Evolutionary conservation across 2,888 invertebrate species (phyloP), one percentile per base, ranked within the genome.

Genomic region (Stratiomys singularior): DNA sequence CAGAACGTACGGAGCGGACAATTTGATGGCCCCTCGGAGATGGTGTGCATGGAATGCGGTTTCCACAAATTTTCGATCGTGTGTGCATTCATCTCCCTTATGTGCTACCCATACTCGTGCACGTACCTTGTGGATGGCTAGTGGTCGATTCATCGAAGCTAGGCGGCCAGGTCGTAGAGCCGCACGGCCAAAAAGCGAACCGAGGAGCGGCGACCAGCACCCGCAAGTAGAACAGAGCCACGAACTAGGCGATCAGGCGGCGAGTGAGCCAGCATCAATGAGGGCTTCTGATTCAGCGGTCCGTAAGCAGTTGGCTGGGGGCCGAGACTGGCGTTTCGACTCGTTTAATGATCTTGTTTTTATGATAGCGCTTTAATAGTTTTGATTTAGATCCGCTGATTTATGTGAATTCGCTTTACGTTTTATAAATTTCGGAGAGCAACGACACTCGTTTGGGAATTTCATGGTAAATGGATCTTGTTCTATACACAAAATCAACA

Each of bases 31-130:
- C 74, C 18, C 74, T 44, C 60, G 37, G 74, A 11, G 69, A 44
- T 28, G 27, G 21, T 58, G 58, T 74, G 74, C 37, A 60, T 58
- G 58, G 74, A 74, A 74, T 74, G 58, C 74, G 74, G 58, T 23
- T 37, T n/a, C 52, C 56, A 56, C n/a, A 5, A 72, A 52, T 44
- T 27, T 56, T 72, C 52, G 71, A 56, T 28, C 71, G 71, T 72
- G 71, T 72, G 71, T 72, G 71, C 71, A 74, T 58, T 74, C 15
- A 30, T 60, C 58, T 74, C 74, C 30, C 74, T 60, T 58, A 28
- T 30, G 30, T 72, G 52, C 52, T 25, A 37, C 37, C 9, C 37
- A 37, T 37, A 37, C 37, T 37, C 37, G 37, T 37, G 37, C 37
- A 37, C 37, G 37, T 37, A 37, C 37, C 37, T 37, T 37, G 5